A percentile compares a stretch with the other conserved stretches of the same genome.
Evolutionary conservation across 2,113 vertebrate species (phyloP).

Genomic region (Hemichromis elongatus): DNA sequence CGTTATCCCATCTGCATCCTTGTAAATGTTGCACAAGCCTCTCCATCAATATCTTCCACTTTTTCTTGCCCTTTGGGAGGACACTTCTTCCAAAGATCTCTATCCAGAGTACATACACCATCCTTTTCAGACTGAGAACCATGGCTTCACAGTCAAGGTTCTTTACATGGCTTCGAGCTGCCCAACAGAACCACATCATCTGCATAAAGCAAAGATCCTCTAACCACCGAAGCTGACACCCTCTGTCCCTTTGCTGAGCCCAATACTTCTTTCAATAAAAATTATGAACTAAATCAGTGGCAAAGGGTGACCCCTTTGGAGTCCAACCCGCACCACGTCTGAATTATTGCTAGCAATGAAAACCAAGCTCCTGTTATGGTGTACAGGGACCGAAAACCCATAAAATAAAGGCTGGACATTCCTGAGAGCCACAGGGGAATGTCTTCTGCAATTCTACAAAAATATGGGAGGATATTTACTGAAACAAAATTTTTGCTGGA

Average conservation of each 20-base stretch:
- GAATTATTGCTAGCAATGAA: neutral
- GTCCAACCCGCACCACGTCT: too few relatives aligned
- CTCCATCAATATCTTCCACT: neutral
- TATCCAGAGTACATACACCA: neutral
- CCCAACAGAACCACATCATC: neutral
- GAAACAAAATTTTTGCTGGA: neutral
- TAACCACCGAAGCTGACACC: neutral
- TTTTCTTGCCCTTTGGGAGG: rapidly evolving
- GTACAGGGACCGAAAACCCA: rapidly evolving
- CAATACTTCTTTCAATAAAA: neutral
- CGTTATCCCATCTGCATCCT: rapidly evolving
- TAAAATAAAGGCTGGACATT: neutral
- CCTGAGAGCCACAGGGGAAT: neutral
- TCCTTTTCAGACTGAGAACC: neutral
- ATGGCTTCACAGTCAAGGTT: neutral
- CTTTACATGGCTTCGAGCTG: neutral
- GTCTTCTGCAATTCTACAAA: neutral
- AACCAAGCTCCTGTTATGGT: neutral
- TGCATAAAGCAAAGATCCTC: rapidly evolving
- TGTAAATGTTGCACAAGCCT: neutral
- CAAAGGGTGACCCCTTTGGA: neutral
- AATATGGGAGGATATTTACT: neutral
- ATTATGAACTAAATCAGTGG: neutral
- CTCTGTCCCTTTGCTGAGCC: neutral
- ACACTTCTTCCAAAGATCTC: neutral